Conservation (phyloP, 2,113 vertebrate genomes). For the Picathartes gymnocephalus region DNA sequence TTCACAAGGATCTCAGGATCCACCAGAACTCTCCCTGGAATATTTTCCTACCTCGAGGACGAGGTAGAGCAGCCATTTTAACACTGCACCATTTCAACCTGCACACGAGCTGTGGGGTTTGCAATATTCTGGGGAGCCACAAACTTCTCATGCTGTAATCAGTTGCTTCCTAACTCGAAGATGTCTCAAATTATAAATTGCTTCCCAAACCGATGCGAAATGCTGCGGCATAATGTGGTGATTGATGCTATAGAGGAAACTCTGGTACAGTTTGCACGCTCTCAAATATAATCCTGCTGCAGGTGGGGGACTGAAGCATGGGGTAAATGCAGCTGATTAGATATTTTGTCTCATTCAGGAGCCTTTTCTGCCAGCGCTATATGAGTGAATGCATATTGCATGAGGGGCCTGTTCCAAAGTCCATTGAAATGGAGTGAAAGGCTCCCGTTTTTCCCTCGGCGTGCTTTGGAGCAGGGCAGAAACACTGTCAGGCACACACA, state of each 20-base stretch:
- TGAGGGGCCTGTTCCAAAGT: conserved; percentile 45
- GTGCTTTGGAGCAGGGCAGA: not conserved
- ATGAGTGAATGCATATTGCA: conserved; percentile 65
- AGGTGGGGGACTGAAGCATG: conserved; percentile 57
- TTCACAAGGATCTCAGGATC: not conserved
- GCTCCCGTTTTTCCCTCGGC: not conserved
- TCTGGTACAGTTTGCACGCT: conserved; percentile 35
- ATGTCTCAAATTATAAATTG: conserved; percentile 28
- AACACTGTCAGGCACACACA: not conserved
- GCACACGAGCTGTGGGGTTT: not conserved
- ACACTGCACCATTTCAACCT: not conserved
- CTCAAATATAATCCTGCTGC: conserved; percentile 51
- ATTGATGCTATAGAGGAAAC: conserved; percentile 64
- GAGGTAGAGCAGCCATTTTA: not conserved
- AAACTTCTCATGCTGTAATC: conserved; percentile 32
- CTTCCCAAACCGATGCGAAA: conserved; percentile 17
- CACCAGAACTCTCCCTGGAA: not conserved
- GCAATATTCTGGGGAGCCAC: not conserved
- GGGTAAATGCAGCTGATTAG: conserved; percentile 66
- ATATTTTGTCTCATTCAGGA: conserved; percentile 67
- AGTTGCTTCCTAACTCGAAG: conserved; percentile 47
- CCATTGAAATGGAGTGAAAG: conserved; percentile 24
- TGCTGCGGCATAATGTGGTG: not conserved
- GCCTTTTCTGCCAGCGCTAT: conserved; percentile 42
- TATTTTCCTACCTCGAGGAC: not conserved